Conservation (phyloP, 2,113 vertebrate species). For the Catharus minimus region DNA sequence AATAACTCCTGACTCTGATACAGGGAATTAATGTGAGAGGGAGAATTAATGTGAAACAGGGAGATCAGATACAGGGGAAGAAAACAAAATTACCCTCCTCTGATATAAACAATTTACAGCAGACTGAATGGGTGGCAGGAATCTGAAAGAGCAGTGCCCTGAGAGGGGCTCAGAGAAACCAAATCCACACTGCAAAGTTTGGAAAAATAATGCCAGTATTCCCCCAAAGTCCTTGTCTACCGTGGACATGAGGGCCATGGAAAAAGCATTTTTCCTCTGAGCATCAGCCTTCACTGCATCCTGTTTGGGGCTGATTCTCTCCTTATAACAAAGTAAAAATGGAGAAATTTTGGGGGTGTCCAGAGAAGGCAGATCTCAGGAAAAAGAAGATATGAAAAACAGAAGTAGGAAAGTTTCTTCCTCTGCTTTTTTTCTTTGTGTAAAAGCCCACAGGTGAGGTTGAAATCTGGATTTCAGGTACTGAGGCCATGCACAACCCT, state of each 20-base stretch:
- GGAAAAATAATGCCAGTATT: not conserved
- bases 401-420: not conserved
- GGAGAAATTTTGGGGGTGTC: not conserved
- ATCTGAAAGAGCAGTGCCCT: not conserved
- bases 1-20: not conserved
- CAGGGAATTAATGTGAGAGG: not conserved
- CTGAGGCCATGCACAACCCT: rapidly evolving
- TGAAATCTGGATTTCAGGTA: not conserved
- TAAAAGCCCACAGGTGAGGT: not conserved
- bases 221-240: not conserved
- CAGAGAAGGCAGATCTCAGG: not conserved
- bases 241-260: not conserved
- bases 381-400: not conserved
- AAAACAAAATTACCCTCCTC: not conserved
- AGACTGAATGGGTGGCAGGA: not conserved
- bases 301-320: not conserved
- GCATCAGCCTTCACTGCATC: not conserved
- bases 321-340: rapidly evolving
- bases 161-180: not conserved
- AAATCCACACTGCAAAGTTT: not conserved
- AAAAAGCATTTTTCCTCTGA: not conserved
- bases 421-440: not conserved
- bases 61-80: not conserved
- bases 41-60: not conserved
- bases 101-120: not conserved